Percentiles rank a stretch among this genome's conserved stretches.
phyloP scores from a whole-genome alignment of 2,113 vertebrate genomes.

The Arizona elegans region DNA sequence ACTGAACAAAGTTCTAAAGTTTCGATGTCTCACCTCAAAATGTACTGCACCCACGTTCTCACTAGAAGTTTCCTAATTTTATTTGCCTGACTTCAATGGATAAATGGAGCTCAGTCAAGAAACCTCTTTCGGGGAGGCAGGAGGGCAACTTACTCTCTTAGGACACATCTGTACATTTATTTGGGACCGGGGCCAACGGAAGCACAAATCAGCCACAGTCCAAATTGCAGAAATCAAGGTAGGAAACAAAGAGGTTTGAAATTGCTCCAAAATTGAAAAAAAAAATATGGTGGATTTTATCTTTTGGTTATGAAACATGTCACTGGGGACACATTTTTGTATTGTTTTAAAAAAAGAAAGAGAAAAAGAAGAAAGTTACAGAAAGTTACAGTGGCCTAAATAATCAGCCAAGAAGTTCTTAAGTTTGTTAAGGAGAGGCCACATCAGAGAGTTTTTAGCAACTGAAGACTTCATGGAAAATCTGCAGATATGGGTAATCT shows the following conservation, averaged over 20 bases:
- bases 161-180: constrained; percentile 60
- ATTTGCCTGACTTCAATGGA: constrained; percentile 32
- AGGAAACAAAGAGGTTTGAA: constrained; percentile 63
- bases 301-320: not conserved
- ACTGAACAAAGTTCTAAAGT: not conserved
- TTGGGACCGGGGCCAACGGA: constrained; percentile 61
- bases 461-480: not conserved
- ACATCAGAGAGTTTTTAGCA: not conserved
- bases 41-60: constrained; percentile 27
- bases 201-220: constrained; percentile 59
- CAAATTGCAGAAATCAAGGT: constrained; percentile 50
- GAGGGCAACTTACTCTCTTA: constrained; percentile 55
- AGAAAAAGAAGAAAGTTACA: not conserved
- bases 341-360: too few species aligned
- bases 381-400: not conserved
- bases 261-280: constrained; percentile 21
- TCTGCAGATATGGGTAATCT: not conserved
- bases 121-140: constrained; percentile 39
- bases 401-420: not conserved
- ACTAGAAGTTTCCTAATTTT: constrained; percentile 34
- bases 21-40: not conserved
- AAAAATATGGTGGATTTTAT: not conserved
- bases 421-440: not conserved
- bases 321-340: not conserved
- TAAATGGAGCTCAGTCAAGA: constrained; percentile 40